Base-by-base conservation (phyloP, 2,113 vertebrate species). In the Gymnobelideus leadbeateri region DNA sequence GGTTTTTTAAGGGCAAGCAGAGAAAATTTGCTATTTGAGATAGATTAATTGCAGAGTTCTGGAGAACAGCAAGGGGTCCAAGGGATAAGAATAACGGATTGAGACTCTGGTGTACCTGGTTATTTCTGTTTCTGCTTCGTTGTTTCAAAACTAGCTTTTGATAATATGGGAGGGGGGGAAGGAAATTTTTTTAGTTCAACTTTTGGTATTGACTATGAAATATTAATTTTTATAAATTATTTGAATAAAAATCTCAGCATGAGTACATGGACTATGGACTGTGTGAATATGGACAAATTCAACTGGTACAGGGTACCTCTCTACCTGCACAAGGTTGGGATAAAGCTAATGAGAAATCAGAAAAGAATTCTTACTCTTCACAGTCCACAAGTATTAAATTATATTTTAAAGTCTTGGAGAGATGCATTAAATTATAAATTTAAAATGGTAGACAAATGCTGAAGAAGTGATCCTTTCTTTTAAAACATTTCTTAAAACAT, bases 61-160 rank as follows among this genome's bases (percentile, higher is more conserved):
- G 37, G 21, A 16, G 19, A 2, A 50, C 23, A 93, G 43, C 53
- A 21, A 21, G 4, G 54, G 54, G 0, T 24, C 7, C 0, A 0
- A 1, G 37, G 46, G 91, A 94, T 50, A 31, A 49, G 50, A 77
- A 19, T 77, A 77, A 14, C 16, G 5, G 2, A 61, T 25, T 89
- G n/a, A 68, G 57, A 91, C 0, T 19, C 9, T 77, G 61, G 57
- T 37, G 21, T 37, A 9, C 50, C 55, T 12, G 61, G 84, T 26
- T 51, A 14, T 52, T 92, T 97, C 91, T 43, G 21, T 97, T 98
- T 7, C 23, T 94, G 93, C 94, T 89, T 91, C 5, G 23, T 43
- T 95, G n/a, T 92, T 91, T 14, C 68, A 51, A 91, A 77, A 89
- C 37, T 91, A 52, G 26, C 52, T 97, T 93, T 91, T 26, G 47